Evolutionary conservation across 2,797 vertebrate species (phyloP), one percentile per base, ranked within the genome.

Genomic region (Gadopsis bispinosus): DNA sequence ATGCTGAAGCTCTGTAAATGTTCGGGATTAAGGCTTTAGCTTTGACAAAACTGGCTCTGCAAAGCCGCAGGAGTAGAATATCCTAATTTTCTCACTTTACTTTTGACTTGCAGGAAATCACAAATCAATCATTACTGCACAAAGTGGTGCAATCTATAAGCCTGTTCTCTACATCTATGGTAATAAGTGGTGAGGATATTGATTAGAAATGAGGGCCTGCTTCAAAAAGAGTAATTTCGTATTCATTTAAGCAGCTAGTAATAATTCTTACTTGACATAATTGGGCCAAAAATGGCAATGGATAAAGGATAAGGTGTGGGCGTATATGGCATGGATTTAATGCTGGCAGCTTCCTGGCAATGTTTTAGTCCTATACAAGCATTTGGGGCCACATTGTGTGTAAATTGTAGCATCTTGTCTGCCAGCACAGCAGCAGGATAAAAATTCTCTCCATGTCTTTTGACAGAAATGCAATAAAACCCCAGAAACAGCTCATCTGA

Each of bases 381-480:
- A 16, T 72, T 66, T 39, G 4, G 31, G 56, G 65, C 33, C 0
- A 55, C 50, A 20, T 13, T 31, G 20, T 35, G 72, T 53, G 33
- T 7, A 20, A 65, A 68, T 17, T 55, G 45, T 13, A 62, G 63
- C 67, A 33, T 60, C 39, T 55, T 3, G 37, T 69, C 77, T 80
- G 65, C 41, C 54, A 84, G 26, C 35, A 70, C n/a, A 77, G 69
- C 69, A 76, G 76, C 75, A 66, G 58, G 51, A 29, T 47, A 14
- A 60, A 33, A 1, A 56, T 3, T 5, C 71, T 83, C 62, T 79
- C 66, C 20, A 29, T 17, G 66, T 70, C 33, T 58, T 61, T 58
- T 56, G 77, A 73, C 41, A 77, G 67, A 75, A 69, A 77, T 68
- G 69, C 83, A 70, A 73, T 87, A 77, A 84, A 87, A 83, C 39